Evolutionary conservation across 2,797 vertebrate species (phyloP).

Genomic region (Scolopax rusticola): DNA sequence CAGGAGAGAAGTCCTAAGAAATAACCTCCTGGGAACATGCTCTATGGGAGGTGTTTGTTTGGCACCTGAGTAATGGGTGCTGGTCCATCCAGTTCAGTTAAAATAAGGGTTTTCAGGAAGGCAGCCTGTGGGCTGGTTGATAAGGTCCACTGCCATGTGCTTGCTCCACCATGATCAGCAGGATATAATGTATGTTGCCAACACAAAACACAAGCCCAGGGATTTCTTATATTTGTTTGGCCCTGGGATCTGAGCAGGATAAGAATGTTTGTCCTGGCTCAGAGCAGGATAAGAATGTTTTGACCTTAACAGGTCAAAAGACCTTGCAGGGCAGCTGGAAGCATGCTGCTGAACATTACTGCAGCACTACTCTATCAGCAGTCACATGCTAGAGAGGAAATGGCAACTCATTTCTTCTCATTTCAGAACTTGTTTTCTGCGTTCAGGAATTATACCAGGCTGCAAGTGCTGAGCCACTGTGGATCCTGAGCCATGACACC

Average conservation of each 20-base stretch:
- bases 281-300: not conserved
- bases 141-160: not conserved
- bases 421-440: constrained; percentile 73
- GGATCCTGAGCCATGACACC: constrained; percentile 71
- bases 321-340: not conserved
- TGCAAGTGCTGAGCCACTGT: constrained; percentile 82
- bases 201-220: not conserved
- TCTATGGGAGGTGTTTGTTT: not conserved
- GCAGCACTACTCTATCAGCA: not conserved
- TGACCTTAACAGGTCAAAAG: not conserved
- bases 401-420: constrained; percentile 9
- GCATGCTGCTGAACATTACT: not conserved
- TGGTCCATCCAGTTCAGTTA: not conserved
- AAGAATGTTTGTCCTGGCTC: not conserved
- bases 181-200: not conserved
- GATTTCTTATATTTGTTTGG: not conserved
- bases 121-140: not conserved
- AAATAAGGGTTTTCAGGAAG: not conserved
- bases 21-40: not conserved
- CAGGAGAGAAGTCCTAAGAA: not conserved
- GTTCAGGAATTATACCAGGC: constrained; percentile 74
- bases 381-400: not conserved
- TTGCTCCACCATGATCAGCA: not conserved
- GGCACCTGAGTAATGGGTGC: not conserved
- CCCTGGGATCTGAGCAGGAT: not conserved